Percentiles rank a stretch among this genome's conserved stretches.
Conservation (phyloP, 2,113 vertebrate genomes). For the Nannospalax galili region DNA sequence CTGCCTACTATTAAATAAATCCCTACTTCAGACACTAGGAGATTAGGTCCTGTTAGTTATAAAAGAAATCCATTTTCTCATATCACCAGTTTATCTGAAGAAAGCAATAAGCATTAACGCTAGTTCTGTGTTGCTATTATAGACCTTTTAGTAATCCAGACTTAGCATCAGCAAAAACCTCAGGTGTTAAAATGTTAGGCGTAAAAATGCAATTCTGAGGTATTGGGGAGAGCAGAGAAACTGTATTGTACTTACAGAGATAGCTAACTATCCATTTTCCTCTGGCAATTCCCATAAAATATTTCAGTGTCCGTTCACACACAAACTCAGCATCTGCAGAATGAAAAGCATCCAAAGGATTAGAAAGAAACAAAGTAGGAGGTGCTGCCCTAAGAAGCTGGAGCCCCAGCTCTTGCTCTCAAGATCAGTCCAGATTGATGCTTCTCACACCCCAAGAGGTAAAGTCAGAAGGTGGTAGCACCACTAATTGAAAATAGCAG, state of each 20-base stretch:
- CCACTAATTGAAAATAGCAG: neutral
- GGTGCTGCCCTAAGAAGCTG: neutral
- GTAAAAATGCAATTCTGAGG: slow-evolving; percentile 69
- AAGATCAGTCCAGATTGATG: neutral
- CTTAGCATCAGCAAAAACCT: slow-evolving; percentile 58
- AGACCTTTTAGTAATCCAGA: slow-evolving; percentile 62
- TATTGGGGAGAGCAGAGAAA: slow-evolving; percentile 38
- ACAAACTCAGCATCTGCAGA: slow-evolving; percentile 91
- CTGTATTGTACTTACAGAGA: slow-evolving; percentile 89
- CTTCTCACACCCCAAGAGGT: neutral
- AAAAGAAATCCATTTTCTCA: slow-evolving; percentile 56
- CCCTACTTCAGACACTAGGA: slow-evolving; percentile 32
- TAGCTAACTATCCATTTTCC: slow-evolving; percentile 96
- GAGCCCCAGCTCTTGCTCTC: neutral
- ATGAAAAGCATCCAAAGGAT: slow-evolving; percentile 35
- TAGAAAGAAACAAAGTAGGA: slow-evolving; percentile 37
- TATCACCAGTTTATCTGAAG: slow-evolving; percentile 9
- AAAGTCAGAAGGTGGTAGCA: slow-evolving; percentile 10
- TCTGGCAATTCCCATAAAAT: slow-evolving; percentile 95
- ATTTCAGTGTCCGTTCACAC: slow-evolving; percentile 96
- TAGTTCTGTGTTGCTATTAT: slow-evolving; percentile 38
- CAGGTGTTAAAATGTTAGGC: slow-evolving; percentile 54
- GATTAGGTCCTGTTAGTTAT: slow-evolving; percentile 35
- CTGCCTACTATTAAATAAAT: slow-evolving; percentile 53
- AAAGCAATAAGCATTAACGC: slow-evolving; percentile 30